phyloP scores from a whole-genome alignment of 2,888 invertebrate genomes.

The Vandiemenella viatica region DNA sequence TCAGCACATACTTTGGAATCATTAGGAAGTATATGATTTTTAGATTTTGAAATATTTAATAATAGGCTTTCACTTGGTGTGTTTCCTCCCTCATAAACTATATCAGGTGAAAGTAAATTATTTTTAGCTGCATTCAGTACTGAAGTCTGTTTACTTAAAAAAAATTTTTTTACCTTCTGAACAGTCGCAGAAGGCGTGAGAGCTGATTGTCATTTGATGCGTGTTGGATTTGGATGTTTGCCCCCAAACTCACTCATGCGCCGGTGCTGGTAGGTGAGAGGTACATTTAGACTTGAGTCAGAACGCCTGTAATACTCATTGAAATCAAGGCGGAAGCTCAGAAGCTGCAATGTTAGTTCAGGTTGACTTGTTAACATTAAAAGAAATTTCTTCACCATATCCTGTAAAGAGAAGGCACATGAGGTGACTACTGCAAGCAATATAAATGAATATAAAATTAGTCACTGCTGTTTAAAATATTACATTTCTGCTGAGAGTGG shows the following conservation, averaged over 20 bases:
- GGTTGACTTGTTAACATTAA: constrained; percentile 66
- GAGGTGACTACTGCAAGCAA: no score
- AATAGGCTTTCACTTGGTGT: not conserved
- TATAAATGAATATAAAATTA: no score
- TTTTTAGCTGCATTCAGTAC: not conserved
- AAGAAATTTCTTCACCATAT: constrained; percentile 74
- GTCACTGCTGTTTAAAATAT: no score
- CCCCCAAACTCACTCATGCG: constrained; percentile 17
- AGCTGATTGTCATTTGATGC: constrained; percentile 3
- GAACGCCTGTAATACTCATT: constrained; percentile 85
- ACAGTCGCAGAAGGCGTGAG: not conserved
- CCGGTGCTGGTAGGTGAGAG: constrained; percentile 31
- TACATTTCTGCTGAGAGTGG: no score
- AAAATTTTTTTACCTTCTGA: not conserved
- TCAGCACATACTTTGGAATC: not conserved
- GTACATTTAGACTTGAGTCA: constrained; percentile 55
- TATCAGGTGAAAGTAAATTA: not conserved
- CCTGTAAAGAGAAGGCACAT: constrained; percentile 33
- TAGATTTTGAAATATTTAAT: not conserved
- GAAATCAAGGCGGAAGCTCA: constrained; percentile 86
- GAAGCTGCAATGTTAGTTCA: constrained; percentile 74
- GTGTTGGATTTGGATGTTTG: not conserved
- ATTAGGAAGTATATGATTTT: not conserved
- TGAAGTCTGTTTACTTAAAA: not conserved
- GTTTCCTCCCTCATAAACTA: not conserved